Base-by-base conservation (phyloP, 2,113 vertebrate species). In the Chascanopsetta lugubris region DNA sequence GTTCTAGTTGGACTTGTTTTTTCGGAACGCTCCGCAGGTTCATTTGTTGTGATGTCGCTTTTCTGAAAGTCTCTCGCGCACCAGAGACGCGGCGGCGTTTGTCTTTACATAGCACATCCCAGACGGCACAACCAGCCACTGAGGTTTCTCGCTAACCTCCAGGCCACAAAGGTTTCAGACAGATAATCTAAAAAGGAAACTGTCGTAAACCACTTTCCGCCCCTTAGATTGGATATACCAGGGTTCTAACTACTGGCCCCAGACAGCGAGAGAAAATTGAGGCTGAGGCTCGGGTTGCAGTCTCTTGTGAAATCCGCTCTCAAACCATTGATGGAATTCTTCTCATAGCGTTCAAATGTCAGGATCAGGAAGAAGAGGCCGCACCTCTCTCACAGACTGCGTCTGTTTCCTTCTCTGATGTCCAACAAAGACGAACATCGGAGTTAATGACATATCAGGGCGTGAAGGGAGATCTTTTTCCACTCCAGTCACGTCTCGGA, bases 161-260 rank as follows among this genome's bases (percentile, higher is more conserved):
- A 61, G 83, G 77, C 79, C 79, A 80, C 70, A 63, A 75, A 83
- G 82, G 75, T 86, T 83, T 80, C 83, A 87, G 87, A 90, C 85
- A 63, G 70, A 86, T 89, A 79, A 88, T 91, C 85, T 89, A 49
- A 71, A 88, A 82, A 80, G 88, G 84, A 90, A 91, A 75, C 86
- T 72, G 77, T 76, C 12, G 53, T 90, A 86, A 85, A 87, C 70
- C 78, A 4, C 69, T 59, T 56, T 66, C 84, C 55, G 10, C 57
- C 50, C 49, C 66, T 64, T 34, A 38, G 51, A 80, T 47, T 72
- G 68, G 61, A 78, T 53, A 22, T 18, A 65, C 25, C 21, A 24
- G 55, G 45, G 27, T 36, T 78, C 74, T 60, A 76, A 81, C 70
- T 27, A 40, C 0, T 4, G 55, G 60, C 62, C 46, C 61, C 77